These are phyloP conservation scores for Caenorhabditis tropicalis DNA, from an alignment of 1,140 invertebrate genomes.

Conservation along the genomic window DNA sequence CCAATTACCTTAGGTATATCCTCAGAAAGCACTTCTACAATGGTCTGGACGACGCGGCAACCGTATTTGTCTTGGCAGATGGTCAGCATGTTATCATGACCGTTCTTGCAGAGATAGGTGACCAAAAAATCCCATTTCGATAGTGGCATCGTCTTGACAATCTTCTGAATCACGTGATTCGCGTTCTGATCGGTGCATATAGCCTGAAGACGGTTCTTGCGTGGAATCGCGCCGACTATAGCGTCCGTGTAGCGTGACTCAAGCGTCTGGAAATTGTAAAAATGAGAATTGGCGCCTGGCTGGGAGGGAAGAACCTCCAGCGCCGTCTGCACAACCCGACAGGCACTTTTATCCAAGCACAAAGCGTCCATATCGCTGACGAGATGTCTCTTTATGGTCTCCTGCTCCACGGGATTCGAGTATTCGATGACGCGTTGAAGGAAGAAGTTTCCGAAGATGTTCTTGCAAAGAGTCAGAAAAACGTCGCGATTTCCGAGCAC, in stretches of 20 bases:
- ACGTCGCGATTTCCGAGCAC: conserved; percentile 24
- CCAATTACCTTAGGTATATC: neutral
- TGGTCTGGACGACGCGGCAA: conserved; percentile 56
- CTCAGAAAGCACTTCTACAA: conserved; percentile 52
- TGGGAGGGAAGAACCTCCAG: conserved; percentile 46
- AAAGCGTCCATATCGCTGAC: conserved; percentile 38
- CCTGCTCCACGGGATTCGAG: conserved; percentile 18
- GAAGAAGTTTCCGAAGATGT: conserved; percentile 62
- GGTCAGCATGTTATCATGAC: conserved; percentile 39
- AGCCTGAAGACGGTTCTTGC: conserved; percentile 24
- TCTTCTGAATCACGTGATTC: conserved; percentile 59
- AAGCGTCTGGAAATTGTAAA: conserved; percentile 9
- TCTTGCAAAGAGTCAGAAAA: conserved; percentile 49
- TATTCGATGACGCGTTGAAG: conserved; percentile 49
- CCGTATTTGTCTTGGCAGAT: conserved; percentile 59
- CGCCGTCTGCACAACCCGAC: conserved; percentile 58
- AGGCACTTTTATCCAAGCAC: conserved; percentile 57
- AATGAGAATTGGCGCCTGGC: neutral
- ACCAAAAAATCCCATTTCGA: conserved; percentile 20
- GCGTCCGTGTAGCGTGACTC: neutral
- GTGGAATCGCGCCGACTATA: conserved; percentile 15
- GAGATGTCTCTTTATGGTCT: neutral
- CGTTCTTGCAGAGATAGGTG: neutral
- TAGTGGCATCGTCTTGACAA: conserved; percentile 31
- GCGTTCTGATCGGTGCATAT: conserved; percentile 59